Base-by-base conservation (phyloP, 2,797 vertebrate genomes). In the Fistularia tabacaria region DNA sequence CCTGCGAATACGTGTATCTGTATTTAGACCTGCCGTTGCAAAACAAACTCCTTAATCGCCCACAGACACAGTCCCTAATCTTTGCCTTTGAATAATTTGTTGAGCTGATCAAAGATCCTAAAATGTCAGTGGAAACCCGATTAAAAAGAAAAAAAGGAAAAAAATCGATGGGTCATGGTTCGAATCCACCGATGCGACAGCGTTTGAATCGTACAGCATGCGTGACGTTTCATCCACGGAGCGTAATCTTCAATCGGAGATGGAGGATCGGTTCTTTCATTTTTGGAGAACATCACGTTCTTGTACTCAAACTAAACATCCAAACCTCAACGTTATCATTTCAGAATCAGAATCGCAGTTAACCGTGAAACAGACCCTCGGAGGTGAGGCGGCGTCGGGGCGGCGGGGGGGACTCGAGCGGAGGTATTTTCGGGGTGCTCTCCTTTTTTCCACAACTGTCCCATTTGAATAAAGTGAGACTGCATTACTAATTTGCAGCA, bases 381-480 rank as follows among this genome's bases (percentile, higher is more conserved):
- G 25, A 25, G 25, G 25, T 25, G 25, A 25, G 25, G 25, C 25
- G 25, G 25, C 25, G 25, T 25, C 2, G 39, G 37, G 12, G 43
- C 2, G 10, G 43, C 5, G 43, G 9, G 7, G 10, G 14, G 11
- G 43, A 45, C 43, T 45, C 10, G 4, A 45, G 11, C 5, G 46
- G 14, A 37, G 38, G 64, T 76, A 70, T 74, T 73, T 85, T 73
- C 41, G 12, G 59, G 73, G 65, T 49, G 57, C 12, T 1, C 67
- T 69, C 13, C 57, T 73, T 65, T 59, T 68, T 51, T 25, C 48
- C 15, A 10, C 46, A 10, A 59, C 51, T 73, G 61, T 61, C 58
- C 51, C 57, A 64, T 86, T 83, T 82, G 79, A 89, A 86, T 87
- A 77, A 86, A 81, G 65, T 73, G 64, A 80, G 73, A 73, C 72